Evolutionary conservation across 2,113 vertebrate species (phyloP).

Genomic region (Gambusia holbrooki): DNA sequence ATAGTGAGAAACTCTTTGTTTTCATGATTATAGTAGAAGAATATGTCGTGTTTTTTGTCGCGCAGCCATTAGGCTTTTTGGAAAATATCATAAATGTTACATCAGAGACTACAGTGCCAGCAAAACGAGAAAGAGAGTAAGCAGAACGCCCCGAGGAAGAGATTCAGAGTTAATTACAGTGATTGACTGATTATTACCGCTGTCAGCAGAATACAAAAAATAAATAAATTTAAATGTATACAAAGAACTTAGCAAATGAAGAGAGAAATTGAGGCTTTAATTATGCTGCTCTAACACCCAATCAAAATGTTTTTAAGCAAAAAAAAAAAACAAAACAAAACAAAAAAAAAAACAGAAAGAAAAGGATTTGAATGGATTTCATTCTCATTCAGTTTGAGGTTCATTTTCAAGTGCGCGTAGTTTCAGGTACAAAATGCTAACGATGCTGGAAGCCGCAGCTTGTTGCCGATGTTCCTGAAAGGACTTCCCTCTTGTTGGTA

Average conservation of each 20-base stretch:
- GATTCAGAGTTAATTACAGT: too few species aligned
- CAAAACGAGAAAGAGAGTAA: too few species aligned
- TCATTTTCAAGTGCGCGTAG: neutral
- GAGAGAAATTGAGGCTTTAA: too few species aligned
- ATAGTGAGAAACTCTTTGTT: neutral
- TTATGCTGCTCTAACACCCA: too few species aligned
- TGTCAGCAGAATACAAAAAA: neutral
- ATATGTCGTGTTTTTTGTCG: too few species aligned
- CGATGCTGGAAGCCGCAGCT: neutral
- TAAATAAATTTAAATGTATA: conserved; percentile 3
- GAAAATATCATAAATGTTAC: too few species aligned
- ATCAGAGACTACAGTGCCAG: too few species aligned
- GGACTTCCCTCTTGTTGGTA: neutral
- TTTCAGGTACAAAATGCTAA: neutral
- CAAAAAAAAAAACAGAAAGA: neutral
- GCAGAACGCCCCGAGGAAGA: too few species aligned
- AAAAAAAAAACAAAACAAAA: too few species aligned
- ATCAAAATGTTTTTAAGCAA: neutral
- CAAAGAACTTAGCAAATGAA: neutral
- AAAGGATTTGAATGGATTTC: neutral
- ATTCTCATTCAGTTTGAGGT: neutral
- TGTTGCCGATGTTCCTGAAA: neutral
- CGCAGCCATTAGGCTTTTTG: too few species aligned
- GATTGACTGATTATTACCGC: neutral
- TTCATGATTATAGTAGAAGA: too few species aligned